Evolutionary conservation across 2,113 vertebrate genomes (phyloP).

Genomic region (Vireo altiloquus): DNA sequence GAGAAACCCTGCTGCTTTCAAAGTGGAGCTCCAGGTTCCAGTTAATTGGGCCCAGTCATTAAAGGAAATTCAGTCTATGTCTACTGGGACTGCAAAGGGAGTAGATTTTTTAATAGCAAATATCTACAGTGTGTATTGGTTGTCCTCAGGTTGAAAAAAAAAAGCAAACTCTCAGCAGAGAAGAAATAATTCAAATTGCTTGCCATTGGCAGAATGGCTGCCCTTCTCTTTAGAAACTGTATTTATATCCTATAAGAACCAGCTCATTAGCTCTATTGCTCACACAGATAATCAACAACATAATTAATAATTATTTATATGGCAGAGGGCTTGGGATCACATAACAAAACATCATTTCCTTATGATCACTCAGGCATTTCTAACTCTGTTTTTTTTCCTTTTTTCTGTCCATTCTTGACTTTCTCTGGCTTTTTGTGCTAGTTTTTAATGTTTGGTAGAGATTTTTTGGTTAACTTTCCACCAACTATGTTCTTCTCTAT

Average conservation of each 20-base stretch:
- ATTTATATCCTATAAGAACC: constrained; percentile 43
- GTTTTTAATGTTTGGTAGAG: background rate
- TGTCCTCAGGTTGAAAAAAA: constrained; percentile 20
- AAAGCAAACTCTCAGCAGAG: constrained; percentile 36
- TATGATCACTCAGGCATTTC: constrained; percentile 3
- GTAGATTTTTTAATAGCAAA: constrained; percentile 51
- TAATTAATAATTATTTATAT: constrained; percentile 66
- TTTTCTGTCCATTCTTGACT: background rate
- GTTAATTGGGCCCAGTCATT: constrained; percentile 60
- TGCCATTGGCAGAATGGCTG: constrained; percentile 51
- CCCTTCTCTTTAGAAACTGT: constrained; percentile 49
- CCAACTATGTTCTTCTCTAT: background rate
- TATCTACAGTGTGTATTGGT: constrained; percentile 31
- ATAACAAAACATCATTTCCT: background rate
- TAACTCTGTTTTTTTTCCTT: background rate
- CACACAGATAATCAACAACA: constrained; percentile 56
- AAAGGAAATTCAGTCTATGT: constrained; percentile 44
- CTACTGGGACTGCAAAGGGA: constrained; percentile 17
- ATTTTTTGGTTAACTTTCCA: background rate
- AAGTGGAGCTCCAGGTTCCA: constrained; percentile 48
- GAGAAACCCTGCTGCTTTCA: constrained; percentile 42
- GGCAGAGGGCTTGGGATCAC: constrained; percentile 31
- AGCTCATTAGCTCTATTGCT: constrained; percentile 62
- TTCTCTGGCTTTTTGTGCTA: background rate
- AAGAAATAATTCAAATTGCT: constrained; percentile 57